Evolutionary conservation across 92 coral and sea anemone species (phyloP), one percentile per base, ranked within the genome.

Genomic region (Siderastrea radians): DNA sequence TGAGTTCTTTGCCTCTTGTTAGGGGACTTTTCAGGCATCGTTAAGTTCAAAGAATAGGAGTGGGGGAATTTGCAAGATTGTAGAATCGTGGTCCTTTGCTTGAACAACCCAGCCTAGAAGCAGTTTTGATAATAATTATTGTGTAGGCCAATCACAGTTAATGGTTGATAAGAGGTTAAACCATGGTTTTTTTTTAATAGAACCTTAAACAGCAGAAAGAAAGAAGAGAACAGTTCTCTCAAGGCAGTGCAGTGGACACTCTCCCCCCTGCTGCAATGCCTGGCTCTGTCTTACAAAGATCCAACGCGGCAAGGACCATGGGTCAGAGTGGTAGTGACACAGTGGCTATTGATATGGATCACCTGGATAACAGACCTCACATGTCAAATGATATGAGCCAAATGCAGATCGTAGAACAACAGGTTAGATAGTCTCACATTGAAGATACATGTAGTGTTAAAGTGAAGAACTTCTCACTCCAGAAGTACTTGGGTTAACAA

Each of bases 201-300:
- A 97, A 97, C 84, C 93, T 97, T 26, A 97, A 97, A 80, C 99
- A 97, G 76, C 99, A 97, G 91, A 97, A 96, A 72, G 98, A 94
- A 74, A 88, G 99, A 84, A 88, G 99, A 91, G 98, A 97, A 14
- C 88, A 98, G 82, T 98, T 98, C 87, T 98, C 98, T 26, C 98
- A 98, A 55, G 99, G 98, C 19, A 95, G 98, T 44, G 91, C 95
- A 50, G 93, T 88, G 12, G 97, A 92, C 80, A 86, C 94, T 55
- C 73, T 94, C 4, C 92, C 95, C 11, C 88, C 96, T 2, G 87
- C 95, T 3, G 84, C 98, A 19, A 94, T 98, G 93, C 92, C 93
- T 68, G 96, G 95, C 48, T 97, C 99, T 74, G 96, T 95, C 44
- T 78, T 95, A 15, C 98, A 95, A 48, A 80, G 93, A 68, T 92